Base-by-base conservation (phyloP, 2,797 vertebrate species). In the Parauchenoglanis punctatus region DNA sequence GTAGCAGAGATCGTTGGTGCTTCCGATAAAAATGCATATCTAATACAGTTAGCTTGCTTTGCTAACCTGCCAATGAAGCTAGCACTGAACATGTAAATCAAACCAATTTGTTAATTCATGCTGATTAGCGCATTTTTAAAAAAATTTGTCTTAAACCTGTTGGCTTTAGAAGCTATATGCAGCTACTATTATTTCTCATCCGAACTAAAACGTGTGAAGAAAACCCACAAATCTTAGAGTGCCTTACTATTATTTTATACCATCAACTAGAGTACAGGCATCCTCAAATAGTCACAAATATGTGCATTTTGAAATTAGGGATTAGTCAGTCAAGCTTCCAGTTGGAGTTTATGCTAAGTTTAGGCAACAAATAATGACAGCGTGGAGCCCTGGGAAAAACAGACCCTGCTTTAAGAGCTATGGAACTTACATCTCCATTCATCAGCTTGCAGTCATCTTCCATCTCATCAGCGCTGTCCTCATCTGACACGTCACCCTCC, bases 391-490 rank as follows among this genome's bases (percentile, higher is more conserved):
- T 49, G 46, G 56, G 18, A 25, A 58, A 56, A 56, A 76, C 12
- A 28, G 13, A 76, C 25, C 12, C 12, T 0, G 75, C 25, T 54
- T 77, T 54, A 49, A 61, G 58, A 49, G 52, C 20, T 35, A 61
- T 23, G 28, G 35, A 87, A 96, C 98, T 91, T 96, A 99, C 99
- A 67, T 99, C 99, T 94, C 98, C 99, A 0, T 98, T 97, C 94
- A 99, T 96, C 63, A 99, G 92, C 92, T 99, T 99, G 90, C 97
- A 99, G 92, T 99, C 99, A 0, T 99, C 99, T 3, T 99, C 98
- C 31, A 99, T 99, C 93, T 99, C 99, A 2, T 99, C 99, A 0
- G 99, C 98, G 0, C 99, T 99, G 96, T 99, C 99, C 91, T 99
- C 98, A 0, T 99, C 99, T 0, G 99, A 99, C 87, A 99, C 99